phyloP scores from a whole-genome alignment of 2,113 vertebrate species.

The Paracanthobrama guichenoti region DNA sequence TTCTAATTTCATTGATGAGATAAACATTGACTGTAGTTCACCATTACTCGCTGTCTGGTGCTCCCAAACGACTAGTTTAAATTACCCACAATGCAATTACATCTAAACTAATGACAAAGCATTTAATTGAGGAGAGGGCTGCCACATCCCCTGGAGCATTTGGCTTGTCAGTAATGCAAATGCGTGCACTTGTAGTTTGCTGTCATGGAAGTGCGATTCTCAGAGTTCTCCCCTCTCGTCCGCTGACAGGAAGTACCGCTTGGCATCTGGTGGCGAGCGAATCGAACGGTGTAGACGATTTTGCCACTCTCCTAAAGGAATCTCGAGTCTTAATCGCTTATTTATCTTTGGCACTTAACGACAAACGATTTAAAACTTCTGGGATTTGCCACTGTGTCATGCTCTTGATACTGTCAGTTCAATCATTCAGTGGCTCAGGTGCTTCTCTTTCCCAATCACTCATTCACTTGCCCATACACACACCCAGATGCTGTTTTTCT shows the following conservation, averaged over 20 bases:
- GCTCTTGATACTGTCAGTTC: conserved; percentile 3
- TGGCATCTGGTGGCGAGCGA: conserved; percentile 14
- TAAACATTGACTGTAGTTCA: background rate
- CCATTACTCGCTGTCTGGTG: background rate
- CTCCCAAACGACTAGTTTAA: conserved; percentile 47
- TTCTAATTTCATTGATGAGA: background rate
- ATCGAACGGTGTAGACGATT: background rate
- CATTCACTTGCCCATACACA: conserved; percentile 5
- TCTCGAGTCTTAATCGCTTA: conserved; percentile 31
- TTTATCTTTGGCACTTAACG: conserved; percentile 41
- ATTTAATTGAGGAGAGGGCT: conserved; percentile 52
- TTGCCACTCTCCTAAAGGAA: background rate
- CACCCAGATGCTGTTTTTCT: conserved; percentile 40
- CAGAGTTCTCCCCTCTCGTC: conserved; percentile 12
- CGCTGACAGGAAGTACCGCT: background rate
- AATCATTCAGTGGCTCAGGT: conserved; percentile 10
- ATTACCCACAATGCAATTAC: conserved; percentile 54
- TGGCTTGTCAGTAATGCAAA: conserved; percentile 46
- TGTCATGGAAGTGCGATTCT: conserved; percentile 6
- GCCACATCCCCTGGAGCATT: conserved; percentile 29
- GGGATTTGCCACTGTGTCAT: conserved; percentile 17
- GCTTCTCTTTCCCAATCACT: background rate
- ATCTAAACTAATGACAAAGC: conserved; percentile 50
- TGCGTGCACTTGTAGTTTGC: conserved; percentile 36
- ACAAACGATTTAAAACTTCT: conserved; percentile 23